Base-by-base conservation (phyloP, 2,888 invertebrate genomes). In the Drosophila infuscata region DNA sequence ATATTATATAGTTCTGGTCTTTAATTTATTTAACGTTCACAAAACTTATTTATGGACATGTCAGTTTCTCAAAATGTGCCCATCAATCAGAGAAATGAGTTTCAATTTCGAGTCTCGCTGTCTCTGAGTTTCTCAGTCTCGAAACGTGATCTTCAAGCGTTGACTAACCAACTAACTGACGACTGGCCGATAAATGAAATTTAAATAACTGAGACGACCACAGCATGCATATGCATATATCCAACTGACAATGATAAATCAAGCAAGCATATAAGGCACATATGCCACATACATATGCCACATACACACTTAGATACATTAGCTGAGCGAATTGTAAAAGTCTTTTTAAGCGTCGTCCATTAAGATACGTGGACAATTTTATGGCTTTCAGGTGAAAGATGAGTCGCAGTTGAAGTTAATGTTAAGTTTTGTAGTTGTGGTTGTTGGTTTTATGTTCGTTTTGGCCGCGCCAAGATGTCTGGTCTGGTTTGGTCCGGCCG, bases 21-120 rank as follows among this genome's bases (percentile, higher is more conserved):
- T 81, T 74, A 81, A 88, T 85, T 88, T 83, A 83, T 88, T 79
- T 36, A 81, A 74, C 84, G 65, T 72, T 80, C 76, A 70, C 66
- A 63, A 73, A 73, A 70, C 63, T 84, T 84, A 87, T 87, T 87
- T 87, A 87, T 86, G 76, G 71, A 73, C 57, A 64, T 81, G 89
- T 74, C 87, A 73, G 77, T 69, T 69, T 73, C 74, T 76, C 74
- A 81, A 84, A 86, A 86, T 81, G 78, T 79, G 75, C 68, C 36
- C 87, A 87, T 87, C 87, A 84, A 87, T 87, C 87, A 87, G 89
- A 68, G 75, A 82, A 84, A 82, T 84, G 89, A 82, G 84, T 77
- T 88, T 85, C 81, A 73, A 61, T 59, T 68, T 62, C 51, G 56
- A 38, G 38, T 36, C 51, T 68, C 67, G 48, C 66, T 11, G 36